Base-by-base conservation (phyloP, 1,140 invertebrate species). In the Triops cancriformis region DNA sequence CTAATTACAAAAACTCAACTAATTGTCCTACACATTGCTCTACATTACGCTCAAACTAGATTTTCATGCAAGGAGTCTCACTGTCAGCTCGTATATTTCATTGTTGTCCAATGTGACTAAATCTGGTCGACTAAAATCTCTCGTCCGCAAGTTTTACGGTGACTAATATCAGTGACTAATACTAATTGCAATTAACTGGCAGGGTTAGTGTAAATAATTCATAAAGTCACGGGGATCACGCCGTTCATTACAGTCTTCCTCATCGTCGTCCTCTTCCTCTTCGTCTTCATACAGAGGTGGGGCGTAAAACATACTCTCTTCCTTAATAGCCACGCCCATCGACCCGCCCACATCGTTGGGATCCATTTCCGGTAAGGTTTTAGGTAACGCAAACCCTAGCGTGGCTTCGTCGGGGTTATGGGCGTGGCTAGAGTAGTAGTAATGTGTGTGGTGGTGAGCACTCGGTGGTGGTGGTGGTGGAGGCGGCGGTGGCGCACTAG, bases 331-430 rank as follows among this genome's bases (percentile, higher is more conserved):
- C 51, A 64, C 51, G 1, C 51, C 51, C 51, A 64, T 64, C 14
- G 51, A 6, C 14, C 51, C 51, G 5, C 18, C 51, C 51, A 18
- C 51, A 64, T 9, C 1, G 18, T 4, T 37, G 7, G 51, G 14
- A 64, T 64, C 51, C 14, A 64, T 64, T 64, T 64, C 51, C 18
- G 51, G 51, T 64, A 64, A 64, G 18, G 51, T 64, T 64, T 64
- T 64, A 1, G 51, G 51, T 14, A 64, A 64, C 3, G 51, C 51
- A 23, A 64, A 64, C 9, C 51, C 51, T 3, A 64, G 23, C 18
- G 51, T 64, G 51, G 51, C 51, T 64, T 64, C 51, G 14, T 64
- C 51, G 14, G 51, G 51, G 23, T 64, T 64, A 23, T 64, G 51
- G 18, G 51, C 51, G 23, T 64, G 51, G 18, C 18, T 64, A 7